phyloP scores from a whole-genome alignment of 2,797 vertebrate genomes.

The Macroramphosus scolopax region DNA sequence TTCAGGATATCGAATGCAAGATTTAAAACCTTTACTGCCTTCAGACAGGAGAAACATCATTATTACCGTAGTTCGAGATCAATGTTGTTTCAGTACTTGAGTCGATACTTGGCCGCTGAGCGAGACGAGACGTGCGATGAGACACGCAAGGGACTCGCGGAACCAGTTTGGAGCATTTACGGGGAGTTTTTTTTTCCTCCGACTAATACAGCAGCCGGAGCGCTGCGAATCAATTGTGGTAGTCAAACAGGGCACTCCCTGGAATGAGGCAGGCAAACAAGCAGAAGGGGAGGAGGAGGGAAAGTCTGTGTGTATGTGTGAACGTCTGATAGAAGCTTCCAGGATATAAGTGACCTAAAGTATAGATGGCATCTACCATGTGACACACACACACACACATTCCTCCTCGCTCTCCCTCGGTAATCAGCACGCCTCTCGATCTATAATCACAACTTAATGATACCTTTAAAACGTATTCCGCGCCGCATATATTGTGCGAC shows the following conservation, averaged over 20 bases:
- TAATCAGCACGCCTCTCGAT: slow-evolving; percentile 26
- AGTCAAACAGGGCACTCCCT: slow-evolving; percentile 32
- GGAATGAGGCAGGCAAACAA: slow-evolving; percentile 30
- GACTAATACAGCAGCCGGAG: slow-evolving; percentile 13
- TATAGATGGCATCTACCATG: slow-evolving; percentile 3
- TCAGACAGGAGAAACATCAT: slow-evolving; percentile 11
- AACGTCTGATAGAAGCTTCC: neutral
- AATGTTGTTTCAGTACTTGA: slow-evolving; percentile 11
- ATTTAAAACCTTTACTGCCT: slow-evolving; percentile 16
- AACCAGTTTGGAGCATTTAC: slow-evolving; percentile 32
- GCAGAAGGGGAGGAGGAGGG: slow-evolving; percentile 9
- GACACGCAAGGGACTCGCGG: slow-evolving; percentile 6
- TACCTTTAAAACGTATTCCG: slow-evolving; percentile 24
- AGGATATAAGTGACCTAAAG: too few relatives aligned
- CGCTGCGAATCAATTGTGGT: slow-evolving; percentile 41
- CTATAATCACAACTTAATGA: slow-evolving; percentile 36
- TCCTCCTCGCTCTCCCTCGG: slow-evolving; percentile 15
- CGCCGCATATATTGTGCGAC: slow-evolving; percentile 3
- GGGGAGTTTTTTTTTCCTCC: neutral
- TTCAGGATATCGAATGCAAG: slow-evolving; percentile 13
- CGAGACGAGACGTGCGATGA: slow-evolving; percentile 23
- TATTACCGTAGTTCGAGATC: slow-evolving; percentile 29
- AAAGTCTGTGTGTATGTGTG: slow-evolving; percentile 1
- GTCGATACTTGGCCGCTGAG: slow-evolving; percentile 33
- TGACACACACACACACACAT: slow-evolving; percentile 15